A percentile compares a stretch with the other conserved stretches of the same genome.
These are phyloP conservation scores for Crypturellus tataupa DNA, from an alignment of 2,797 vertebrate species.

Conservation along the genomic window DNA sequence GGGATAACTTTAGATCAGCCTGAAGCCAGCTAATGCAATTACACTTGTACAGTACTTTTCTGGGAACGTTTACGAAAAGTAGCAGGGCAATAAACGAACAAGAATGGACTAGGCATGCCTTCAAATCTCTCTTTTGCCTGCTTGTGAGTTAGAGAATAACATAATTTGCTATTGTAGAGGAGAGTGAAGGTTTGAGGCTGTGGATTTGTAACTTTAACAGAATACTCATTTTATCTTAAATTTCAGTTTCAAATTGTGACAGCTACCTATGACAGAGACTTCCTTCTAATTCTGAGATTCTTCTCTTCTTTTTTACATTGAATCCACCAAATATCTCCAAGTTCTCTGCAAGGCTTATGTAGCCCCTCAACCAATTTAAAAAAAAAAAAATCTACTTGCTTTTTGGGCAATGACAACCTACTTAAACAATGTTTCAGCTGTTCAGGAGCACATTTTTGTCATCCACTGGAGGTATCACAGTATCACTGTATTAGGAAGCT, in stretches of 20 bases:
- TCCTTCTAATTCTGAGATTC: background rate
- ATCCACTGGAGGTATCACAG: accelerated
- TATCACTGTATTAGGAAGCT: background rate
- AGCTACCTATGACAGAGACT: background rate
- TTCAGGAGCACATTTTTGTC: background rate
- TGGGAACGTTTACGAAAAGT: constrained; percentile 26
- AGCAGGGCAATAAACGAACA: constrained; percentile 3
- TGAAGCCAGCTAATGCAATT: constrained; percentile 33
- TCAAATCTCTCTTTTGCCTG: background rate
- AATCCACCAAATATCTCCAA: background rate
- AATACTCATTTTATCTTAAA: background rate
- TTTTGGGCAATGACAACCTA: background rate
- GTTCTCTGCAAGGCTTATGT: background rate
- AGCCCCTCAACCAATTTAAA: background rate
- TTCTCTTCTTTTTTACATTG: background rate
- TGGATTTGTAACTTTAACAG: background rate
- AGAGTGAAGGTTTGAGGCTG: background rate
- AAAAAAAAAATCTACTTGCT: background rate
- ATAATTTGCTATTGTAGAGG: background rate
- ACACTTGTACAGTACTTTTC: constrained; percentile 23
- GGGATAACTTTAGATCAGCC: constrained; percentile 12
- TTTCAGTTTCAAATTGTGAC: constrained; percentile 9
- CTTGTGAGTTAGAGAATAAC: background rate
- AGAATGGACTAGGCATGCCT: background rate
- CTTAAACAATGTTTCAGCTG: background rate